Conservation (phyloP, 1,140 invertebrate genomes). For the Drosophila baimaii region DNA sequence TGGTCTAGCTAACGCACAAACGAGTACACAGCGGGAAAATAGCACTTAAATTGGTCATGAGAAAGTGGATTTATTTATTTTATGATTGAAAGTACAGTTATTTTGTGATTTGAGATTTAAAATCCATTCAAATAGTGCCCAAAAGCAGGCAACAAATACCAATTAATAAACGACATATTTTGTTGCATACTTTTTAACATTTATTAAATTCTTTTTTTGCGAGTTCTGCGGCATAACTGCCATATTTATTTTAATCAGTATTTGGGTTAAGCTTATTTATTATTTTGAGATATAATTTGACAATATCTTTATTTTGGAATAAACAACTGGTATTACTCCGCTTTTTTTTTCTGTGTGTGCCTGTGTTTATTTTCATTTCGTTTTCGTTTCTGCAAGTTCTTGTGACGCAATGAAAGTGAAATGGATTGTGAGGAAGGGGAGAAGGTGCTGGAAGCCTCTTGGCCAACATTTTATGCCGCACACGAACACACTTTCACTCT, state of each 20-base stretch:
- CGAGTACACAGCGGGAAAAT: conserved; percentile 6
- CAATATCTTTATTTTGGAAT: neutral
- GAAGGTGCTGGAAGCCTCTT: conserved; percentile 24
- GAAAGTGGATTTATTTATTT: neutral
- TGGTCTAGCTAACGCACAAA: conserved; percentile 33
- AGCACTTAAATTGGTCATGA: neutral
- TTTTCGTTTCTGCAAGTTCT: conserved; percentile 40
- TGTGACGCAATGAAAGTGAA: conserved; percentile 60
- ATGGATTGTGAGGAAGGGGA: conserved; percentile 17
- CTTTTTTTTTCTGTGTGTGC: conserved; percentile 4
- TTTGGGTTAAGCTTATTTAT: neutral
- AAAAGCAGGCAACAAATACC: neutral
- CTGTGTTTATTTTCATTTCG: conserved; percentile 23
- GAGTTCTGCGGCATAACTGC: too few species aligned
- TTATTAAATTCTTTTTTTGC: too few species aligned
- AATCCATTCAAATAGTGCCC: neutral
- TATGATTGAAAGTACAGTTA: too few species aligned
- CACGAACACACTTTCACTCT: conserved; percentile 51
- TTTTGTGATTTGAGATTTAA: too few species aligned
- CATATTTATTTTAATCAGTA: too few species aligned
- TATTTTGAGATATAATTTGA: too few species aligned
- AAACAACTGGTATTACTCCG: too few species aligned
- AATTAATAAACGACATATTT: neutral
- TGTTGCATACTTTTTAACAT: too few species aligned
- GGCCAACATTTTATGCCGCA: conserved; percentile 59